Base-by-base conservation (phyloP, 2,113 vertebrate species). In the Dipodomys ordii region DNA sequence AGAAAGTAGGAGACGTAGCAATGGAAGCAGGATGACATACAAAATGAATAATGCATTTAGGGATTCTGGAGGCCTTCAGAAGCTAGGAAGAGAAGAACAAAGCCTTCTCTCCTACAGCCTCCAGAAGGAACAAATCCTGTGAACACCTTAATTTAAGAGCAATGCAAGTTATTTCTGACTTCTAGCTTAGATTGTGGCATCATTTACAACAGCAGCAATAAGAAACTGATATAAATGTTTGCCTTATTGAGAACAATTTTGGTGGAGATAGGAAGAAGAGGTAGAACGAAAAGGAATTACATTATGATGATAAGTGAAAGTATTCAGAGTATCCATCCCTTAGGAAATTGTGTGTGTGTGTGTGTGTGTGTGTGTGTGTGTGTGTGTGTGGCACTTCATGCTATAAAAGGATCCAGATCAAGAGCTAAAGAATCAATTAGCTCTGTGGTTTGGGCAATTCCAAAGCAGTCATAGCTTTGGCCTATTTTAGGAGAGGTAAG, bases 191-290 rank as follows among this genome's bases (percentile, higher is more conserved):
- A 85, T n/a, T 84, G 49, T 88, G 44, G 1, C 12, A 13, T 90
- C 19, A 96, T 57, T 87, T 77, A 62, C 80, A 93, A 60, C 64
- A 87, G 35, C 27, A 90, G 69, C 76, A 90, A 72, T n/a, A 90
- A 35, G 39, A 92, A 94, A 80, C 20, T 62, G 82, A 80, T 77
- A 71, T 44, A 87, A 82, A 93, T 72, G 49, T 62, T 72, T 1
- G 73, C 16, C 3, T 62, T 94, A 81, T 6, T 53, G 27, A 94
- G 71, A 94, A 71, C 32, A 62, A 0, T 87, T 90, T 73, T 72
- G 71, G 71, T 86, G 4, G 23, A 5, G 20, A 78, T 6, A 76
- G n/a, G 67, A 86, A 13, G 30, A 78, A 82, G 90, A 73, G 3
- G 1, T 4, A 87, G 10, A 22, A 94, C 27, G 19, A 7, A 83